These are phyloP conservation scores for Apotomis betuletana DNA, from an alignment of 2,888 invertebrate genomes.

Conservation along the genomic window DNA sequence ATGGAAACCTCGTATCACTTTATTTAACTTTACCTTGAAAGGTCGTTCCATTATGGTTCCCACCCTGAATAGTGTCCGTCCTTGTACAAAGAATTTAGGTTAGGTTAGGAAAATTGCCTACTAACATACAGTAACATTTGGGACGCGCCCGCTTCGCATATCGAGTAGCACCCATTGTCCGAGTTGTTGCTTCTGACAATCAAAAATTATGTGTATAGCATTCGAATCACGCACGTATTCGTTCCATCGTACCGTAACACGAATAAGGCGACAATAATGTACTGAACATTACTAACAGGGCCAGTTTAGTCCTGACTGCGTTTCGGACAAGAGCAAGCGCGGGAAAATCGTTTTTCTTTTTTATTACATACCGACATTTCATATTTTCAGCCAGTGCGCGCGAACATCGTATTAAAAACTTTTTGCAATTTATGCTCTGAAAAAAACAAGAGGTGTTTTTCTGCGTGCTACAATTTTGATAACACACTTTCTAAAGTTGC, in stretches of 20 bases:
- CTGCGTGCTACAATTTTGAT: conserved; percentile 46
- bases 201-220: conserved; percentile 64
- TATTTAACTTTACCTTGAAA: conserved; percentile 23
- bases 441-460: conserved; percentile 45
- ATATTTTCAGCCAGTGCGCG: conserved; percentile 33
- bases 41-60: conserved; percentile 51
- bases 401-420: conserved; percentile 32
- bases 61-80: conserved; percentile 62
- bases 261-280: conserved; percentile 74
- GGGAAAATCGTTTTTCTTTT: conserved; percentile 44
- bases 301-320: conserved; percentile 71
- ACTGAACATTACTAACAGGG: conserved; percentile 67
- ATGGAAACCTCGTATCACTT: background rate
- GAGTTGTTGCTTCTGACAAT: conserved; percentile 63
- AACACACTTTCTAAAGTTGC: conserved; percentile 60
- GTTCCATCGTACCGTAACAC: conserved; percentile 81
- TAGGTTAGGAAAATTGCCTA: conserved; percentile 73
- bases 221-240: conserved; percentile 79
- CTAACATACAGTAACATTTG: conserved; percentile 62
- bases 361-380: conserved; percentile 17
- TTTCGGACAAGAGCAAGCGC: conserved; percentile 49
- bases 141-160: conserved; percentile 65
- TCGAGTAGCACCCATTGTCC: conserved; percentile 70
- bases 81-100: conserved; percentile 71
- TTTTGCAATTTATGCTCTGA: conserved; percentile 36